Evolutionary conservation across 2,888 invertebrate species (phyloP).

Genomic region (Phlogophora meticulosa): DNA sequence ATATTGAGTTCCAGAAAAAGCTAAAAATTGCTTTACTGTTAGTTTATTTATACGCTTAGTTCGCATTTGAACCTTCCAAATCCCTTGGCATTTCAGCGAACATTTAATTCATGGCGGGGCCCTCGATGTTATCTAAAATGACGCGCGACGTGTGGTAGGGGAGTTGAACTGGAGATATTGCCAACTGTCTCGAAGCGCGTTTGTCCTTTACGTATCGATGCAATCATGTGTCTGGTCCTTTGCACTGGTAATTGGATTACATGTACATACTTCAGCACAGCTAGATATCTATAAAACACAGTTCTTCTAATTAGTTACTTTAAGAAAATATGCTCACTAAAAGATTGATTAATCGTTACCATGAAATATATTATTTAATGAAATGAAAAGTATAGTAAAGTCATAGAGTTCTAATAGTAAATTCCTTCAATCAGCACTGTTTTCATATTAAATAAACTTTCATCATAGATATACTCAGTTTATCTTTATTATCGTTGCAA

Average conservation of each 20-base stretch:
- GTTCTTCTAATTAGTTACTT: background rate
- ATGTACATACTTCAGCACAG: conserved; percentile 44
- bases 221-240: conserved; percentile 73
- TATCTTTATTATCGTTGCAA: conserved; percentile 8
- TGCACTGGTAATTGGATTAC: conserved; percentile 71
- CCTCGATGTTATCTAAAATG: conserved; percentile 57
- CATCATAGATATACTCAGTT: background rate
- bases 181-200: conserved; percentile 68
- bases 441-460: background rate
- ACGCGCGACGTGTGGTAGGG: conserved; percentile 57
- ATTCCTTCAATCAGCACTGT: background rate
- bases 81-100: conserved; percentile 49
- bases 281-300: background rate
- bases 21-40: conserved; percentile 7
- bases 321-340: background rate
- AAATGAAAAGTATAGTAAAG: background rate
- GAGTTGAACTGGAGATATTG: conserved; percentile 65
- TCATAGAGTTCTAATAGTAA: background rate
- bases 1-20: conserved; percentile 20
- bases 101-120: conserved; percentile 52
- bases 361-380: background rate
- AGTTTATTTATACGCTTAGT: conserved; percentile 36
- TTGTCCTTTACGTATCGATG: conserved; percentile 70
- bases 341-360: background rate
- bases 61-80: conserved; percentile 29